Conservation (phyloP, 2,797 vertebrate species). For the Microhierax caerulescens region DNA sequence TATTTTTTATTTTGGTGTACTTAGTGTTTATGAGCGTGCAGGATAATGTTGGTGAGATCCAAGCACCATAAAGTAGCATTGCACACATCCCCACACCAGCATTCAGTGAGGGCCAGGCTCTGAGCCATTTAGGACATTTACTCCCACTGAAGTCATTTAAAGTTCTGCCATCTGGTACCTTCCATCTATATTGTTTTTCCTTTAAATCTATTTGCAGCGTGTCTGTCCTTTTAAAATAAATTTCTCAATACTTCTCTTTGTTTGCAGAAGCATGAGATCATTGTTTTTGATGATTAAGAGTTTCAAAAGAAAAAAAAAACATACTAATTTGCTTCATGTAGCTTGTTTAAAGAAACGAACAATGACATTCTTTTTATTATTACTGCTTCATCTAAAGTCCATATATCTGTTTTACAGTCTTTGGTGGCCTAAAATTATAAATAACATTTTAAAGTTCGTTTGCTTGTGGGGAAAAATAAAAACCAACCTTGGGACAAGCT, state of each 20-base stretch:
- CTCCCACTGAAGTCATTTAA: background rate
- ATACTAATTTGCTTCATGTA: background rate
- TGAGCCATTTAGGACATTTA: background rate
- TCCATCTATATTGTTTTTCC: background rate
- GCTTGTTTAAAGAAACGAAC: constrained; percentile 24
- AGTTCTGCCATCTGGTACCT: background rate
- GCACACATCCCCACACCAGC: background rate
- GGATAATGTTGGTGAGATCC: background rate
- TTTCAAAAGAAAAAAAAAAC: constrained; percentile 16
- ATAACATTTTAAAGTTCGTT: background rate
- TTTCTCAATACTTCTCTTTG: background rate
- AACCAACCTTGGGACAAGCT: background rate
- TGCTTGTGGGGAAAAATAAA: background rate
- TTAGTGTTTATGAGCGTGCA: background rate
- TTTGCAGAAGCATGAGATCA: constrained; percentile 29
- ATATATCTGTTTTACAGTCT: background rate
- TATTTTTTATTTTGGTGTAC: background rate
- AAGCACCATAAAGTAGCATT: background rate
- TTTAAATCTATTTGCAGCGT: background rate
- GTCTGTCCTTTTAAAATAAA: constrained; percentile 3
- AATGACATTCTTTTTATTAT: background rate
- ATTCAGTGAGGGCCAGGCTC: background rate
- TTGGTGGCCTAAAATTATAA: background rate
- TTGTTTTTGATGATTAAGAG: constrained; percentile 8
- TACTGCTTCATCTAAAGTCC: background rate